A percentile compares a stretch with the other conserved stretches of the same genome.
These are phyloP conservation scores for Siniperca scherzeri DNA, from an alignment of 2,797 vertebrate species.

Conservation along the genomic window DNA sequence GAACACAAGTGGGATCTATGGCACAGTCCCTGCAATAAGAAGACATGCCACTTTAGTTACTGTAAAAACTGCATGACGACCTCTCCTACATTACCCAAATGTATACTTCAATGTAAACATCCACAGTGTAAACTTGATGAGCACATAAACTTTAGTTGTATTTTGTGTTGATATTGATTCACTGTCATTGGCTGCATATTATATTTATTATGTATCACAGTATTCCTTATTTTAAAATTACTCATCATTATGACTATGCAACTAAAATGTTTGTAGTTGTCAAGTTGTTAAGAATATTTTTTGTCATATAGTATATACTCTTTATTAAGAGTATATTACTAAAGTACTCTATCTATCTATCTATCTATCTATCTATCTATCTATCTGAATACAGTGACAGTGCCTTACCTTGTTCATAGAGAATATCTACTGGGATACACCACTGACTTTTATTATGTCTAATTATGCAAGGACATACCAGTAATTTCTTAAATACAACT, in stretches of 20 bases:
- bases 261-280: too few species aligned
- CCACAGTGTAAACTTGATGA: neutral
- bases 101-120: neutral
- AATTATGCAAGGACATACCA: neutral
- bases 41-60: neutral
- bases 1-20: conserved; percentile 98
- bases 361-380: too few species aligned
- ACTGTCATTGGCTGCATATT: neutral
- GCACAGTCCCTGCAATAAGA: conserved; percentile 94
- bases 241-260: neutral
- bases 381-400: neutral
- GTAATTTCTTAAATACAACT: neutral
- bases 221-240: neutral
- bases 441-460: neutral
- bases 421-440: neutral
- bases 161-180: neutral
- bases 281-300: neutral
- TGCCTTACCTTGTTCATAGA: neutral
- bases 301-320: neutral
- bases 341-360: neutral
- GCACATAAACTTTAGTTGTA: neutral
- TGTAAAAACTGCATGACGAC: neutral
- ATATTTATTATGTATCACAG: neutral
- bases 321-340: neutral
- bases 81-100: neutral